These are phyloP conservation scores for Podiceps cristatus DNA, from an alignment of 2,113 vertebrate species.

Conservation along the genomic window DNA sequence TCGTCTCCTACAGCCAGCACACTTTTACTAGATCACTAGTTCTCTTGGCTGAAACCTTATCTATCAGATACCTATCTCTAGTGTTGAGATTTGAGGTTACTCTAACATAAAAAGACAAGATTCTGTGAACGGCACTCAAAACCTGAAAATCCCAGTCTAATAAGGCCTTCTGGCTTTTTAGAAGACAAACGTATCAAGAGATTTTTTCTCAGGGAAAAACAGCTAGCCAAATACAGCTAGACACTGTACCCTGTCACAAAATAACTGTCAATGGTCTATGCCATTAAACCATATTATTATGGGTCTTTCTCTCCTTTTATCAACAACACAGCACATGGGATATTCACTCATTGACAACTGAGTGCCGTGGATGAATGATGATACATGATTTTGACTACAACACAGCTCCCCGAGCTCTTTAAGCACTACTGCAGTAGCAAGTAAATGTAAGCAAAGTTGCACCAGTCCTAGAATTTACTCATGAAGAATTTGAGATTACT, in stretches of 20 bases:
- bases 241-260: background rate
- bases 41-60: background rate
- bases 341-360: background rate
- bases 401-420: background rate
- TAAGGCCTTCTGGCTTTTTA: background rate
- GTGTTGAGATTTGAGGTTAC: background rate
- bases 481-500: accelerated
- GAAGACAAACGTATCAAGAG: background rate
- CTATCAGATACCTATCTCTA: accelerated
- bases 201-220: background rate
- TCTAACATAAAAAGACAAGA: background rate
- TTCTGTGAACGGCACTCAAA: background rate
- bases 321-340: accelerated
- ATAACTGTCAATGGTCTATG: background rate
- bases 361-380: accelerated
- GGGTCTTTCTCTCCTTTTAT: background rate
- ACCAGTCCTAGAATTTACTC: background rate
- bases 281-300: background rate
- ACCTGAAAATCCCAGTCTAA: background rate
- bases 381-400: background rate
- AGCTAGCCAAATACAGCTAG: background rate
- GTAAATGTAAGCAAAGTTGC: background rate
- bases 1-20: background rate
- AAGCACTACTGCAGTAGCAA: background rate
- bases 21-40: background rate